A percentile compares a stretch with the other conserved stretches of the same genome.
Conservation (phyloP, 2,888 invertebrate genomes). For the Metacarcinus magister region DNA sequence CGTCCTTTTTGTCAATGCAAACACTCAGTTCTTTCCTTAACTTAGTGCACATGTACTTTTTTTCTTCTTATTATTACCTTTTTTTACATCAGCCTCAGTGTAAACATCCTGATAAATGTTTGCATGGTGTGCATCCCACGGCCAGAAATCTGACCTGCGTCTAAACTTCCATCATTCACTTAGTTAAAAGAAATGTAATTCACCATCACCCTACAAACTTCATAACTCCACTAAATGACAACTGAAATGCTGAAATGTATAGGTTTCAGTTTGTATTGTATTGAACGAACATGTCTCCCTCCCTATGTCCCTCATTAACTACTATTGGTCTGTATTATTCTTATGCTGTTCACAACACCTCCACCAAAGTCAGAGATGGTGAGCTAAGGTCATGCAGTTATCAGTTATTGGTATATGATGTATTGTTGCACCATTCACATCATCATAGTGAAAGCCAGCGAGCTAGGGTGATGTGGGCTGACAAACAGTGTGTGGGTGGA, state of each 20-base stretch:
- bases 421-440: constrained; percentile 30
- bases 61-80: no score
- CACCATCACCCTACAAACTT: not conserved
- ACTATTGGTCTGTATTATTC: constrained; percentile 20
- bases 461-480: not conserved
- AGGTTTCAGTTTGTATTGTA: not conserved
- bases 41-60: not conserved
- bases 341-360: not conserved
- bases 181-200: not conserved
- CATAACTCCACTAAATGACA: not conserved
- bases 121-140: not conserved
- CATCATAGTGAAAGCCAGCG: constrained; percentile 31
- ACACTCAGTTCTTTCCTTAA: not conserved
- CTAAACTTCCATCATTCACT: not conserved
- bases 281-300: not conserved
- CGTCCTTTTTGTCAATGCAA: not conserved
- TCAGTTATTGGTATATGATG: not conserved
- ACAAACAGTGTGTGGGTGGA: not conserved
- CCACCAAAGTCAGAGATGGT: constrained; percentile 10
- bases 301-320: not conserved
- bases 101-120: not conserved
- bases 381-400: constrained; percentile 23
- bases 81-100: not conserved
- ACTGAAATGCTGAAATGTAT: not conserved
- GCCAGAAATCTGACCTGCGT: not conserved